phyloP scores from a whole-genome alignment of 2,797 vertebrate species.

The Chaunax sp. region DNA sequence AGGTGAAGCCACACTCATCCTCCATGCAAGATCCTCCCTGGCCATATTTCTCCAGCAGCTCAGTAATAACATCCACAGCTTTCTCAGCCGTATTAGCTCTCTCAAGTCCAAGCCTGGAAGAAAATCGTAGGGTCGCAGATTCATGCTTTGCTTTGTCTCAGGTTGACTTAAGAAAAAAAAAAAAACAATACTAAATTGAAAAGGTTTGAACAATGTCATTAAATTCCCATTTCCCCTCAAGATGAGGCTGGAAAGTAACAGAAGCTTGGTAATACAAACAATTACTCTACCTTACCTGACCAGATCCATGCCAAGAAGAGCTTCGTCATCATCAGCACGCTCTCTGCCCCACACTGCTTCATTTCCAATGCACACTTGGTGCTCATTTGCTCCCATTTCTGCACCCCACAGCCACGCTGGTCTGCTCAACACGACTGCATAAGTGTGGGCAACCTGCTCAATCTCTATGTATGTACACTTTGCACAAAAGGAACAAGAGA shows the following conservation, averaged over 20 bases:
- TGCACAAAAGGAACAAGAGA: slow-evolving; percentile 19
- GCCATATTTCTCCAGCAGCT: slow-evolving; percentile 91
- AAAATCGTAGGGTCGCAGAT: slow-evolving; percentile 16
- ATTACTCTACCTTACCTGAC: slow-evolving; percentile 87
- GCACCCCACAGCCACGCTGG: slow-evolving; percentile 99
- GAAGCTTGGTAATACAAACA: not conserved
- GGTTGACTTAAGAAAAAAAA: not conserved
- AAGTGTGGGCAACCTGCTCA: slow-evolving; percentile 87
- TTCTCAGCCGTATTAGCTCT: slow-evolving; percentile 92
- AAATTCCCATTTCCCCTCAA: slow-evolving; percentile 1
- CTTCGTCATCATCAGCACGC: slow-evolving; percentile 83
- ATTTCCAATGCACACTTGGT: slow-evolving; percentile 96
- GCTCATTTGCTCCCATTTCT: slow-evolving; percentile 98
- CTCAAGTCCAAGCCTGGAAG: slow-evolving; percentile 93
- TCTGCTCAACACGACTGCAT: slow-evolving; percentile 91
- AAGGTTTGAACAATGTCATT: slow-evolving; percentile 5
- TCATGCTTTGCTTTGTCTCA: not conserved
- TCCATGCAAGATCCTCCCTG: slow-evolving; percentile 96
- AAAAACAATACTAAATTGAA: too few species aligned
- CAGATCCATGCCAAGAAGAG: slow-evolving; percentile 97
- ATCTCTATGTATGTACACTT: slow-evolving; percentile 95
- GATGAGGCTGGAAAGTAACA: not conserved
- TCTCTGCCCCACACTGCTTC: slow-evolving; percentile 98
- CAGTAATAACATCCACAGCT: slow-evolving; percentile 89
- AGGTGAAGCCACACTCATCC: slow-evolving; percentile 88